phyloP scores from a whole-genome alignment of 2,797 vertebrate species.

The Emydoidea blandingii region DNA sequence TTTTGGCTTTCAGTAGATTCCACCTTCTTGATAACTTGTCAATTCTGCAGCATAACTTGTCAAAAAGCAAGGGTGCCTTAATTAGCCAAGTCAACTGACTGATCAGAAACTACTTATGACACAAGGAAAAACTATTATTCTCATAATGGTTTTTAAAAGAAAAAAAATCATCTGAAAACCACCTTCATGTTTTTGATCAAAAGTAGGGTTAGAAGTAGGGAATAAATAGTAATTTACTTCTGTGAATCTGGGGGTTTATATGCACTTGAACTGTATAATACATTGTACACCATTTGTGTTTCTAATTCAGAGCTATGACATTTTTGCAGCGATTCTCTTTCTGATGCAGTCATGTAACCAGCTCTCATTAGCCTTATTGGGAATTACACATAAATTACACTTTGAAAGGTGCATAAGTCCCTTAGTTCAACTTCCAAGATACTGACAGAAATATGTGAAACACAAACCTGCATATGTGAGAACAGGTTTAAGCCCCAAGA shows the following conservation, averaged over 20 bases:
- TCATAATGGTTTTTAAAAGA: neutral
- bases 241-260: neutral
- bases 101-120: neutral
- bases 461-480: neutral
- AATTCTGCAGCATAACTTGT: neutral
- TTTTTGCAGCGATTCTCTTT: neutral
- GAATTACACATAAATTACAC: neutral
- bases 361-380: neutral
- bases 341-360: neutral
- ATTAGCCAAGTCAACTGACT: neutral
- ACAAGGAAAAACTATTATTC: neutral
- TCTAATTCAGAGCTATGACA: neutral
- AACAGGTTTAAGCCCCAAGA: neutral
- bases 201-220: neutral
- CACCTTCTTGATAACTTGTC: neutral
- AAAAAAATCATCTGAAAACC: fast-evolving
- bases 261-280: neutral
- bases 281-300: neutral
- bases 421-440: neutral
- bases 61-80: neutral
- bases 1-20: neutral
- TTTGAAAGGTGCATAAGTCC: neutral
- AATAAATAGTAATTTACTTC: neutral
- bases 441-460: neutral
- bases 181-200: neutral